These are phyloP conservation scores for Lasioglossum oenotherae DNA, from an alignment of 2,888 invertebrate species.

Conservation along the genomic window DNA sequence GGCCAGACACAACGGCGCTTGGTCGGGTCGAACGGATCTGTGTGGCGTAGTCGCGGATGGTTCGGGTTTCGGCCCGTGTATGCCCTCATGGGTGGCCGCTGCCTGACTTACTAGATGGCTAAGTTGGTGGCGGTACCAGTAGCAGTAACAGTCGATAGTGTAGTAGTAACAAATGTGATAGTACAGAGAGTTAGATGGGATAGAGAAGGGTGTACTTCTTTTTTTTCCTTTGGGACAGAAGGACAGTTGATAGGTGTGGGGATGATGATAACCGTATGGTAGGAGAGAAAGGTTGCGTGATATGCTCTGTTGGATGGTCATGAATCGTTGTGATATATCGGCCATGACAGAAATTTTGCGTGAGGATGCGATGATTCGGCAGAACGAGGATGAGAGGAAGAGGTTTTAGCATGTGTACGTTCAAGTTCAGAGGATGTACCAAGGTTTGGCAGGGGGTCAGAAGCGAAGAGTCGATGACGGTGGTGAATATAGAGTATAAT, in stretches of 20 bases:
- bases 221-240: background rate
- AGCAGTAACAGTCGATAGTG: conserved; percentile 76
- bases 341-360: background rate
- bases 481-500: conserved; percentile 30
- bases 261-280: background rate
- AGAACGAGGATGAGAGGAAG: background rate
- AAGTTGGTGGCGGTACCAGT: conserved; percentile 76
- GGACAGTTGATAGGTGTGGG: background rate
- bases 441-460: background rate
- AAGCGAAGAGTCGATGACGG: conserved; percentile 28
- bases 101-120: conserved; percentile 81
- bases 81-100: conserved; percentile 81
- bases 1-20: conserved; percentile 82
- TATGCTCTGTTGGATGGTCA: background rate
- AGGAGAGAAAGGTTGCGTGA: background rate
- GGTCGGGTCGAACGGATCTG: conserved; percentile 82
- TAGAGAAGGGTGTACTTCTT: background rate
- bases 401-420: background rate
- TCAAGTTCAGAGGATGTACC: background rate
- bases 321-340: background rate
- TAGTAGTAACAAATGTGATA: conserved; percentile 64
- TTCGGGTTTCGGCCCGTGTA: conserved; percentile 79
- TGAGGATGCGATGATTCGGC: background rate
- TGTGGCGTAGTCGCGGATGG: conserved; percentile 80
- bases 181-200: conserved; percentile 37